Conservation (phyloP, 2,797 vertebrate genomes). For the Melanotaenia pygmaea region DNA sequence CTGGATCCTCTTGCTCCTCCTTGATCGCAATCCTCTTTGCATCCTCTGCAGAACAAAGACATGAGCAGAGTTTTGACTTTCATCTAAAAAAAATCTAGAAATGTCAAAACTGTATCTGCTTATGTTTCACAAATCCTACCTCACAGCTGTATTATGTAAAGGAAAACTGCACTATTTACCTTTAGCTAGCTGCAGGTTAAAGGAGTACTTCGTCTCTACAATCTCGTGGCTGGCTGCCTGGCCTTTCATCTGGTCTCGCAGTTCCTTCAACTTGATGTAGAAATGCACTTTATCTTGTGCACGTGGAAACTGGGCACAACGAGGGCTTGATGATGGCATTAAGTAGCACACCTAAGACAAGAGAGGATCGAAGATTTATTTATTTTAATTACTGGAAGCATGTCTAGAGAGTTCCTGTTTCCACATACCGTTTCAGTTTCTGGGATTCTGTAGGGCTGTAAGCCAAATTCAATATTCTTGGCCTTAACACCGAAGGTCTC, state of each 20-base stretch:
- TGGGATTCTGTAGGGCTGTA: slow-evolving; percentile 96
- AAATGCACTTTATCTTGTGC: slow-evolving; percentile 99
- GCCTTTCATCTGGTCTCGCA: slow-evolving; percentile 93
- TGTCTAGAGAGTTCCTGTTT: background rate
- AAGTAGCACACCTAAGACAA: slow-evolving; percentile 90
- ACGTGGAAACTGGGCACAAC: slow-evolving; percentile 97
- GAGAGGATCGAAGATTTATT: background rate
- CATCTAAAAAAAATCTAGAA: background rate
- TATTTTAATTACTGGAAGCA: too few relatives aligned
- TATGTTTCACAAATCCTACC: background rate
- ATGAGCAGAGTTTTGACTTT: background rate
- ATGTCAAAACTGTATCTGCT: background rate
- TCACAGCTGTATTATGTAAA: too few relatives aligned
- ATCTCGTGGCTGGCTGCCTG: slow-evolving; percentile 64
- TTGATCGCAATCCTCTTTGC: slow-evolving; percentile 96
- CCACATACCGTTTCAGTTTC: slow-evolving; percentile 92
- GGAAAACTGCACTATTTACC: slow-evolving; percentile 72
- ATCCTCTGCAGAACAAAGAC: slow-evolving; percentile 85
- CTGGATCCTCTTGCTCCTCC: slow-evolving; percentile 95
- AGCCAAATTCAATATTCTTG: slow-evolving; percentile 96
- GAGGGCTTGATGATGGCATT: slow-evolving; percentile 97
- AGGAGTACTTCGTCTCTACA: slow-evolving; percentile 88
- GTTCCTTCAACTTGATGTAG: slow-evolving; percentile 97
- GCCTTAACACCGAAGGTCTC: slow-evolving; percentile 97
- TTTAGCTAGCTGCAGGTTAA: slow-evolving; percentile 93